Percentiles rank a stretch among this genome's conserved stretches.
These are phyloP conservation scores for Phasianus colchicus DNA, from an alignment of 2,113 vertebrate genomes.

Conservation along the genomic window DNA sequence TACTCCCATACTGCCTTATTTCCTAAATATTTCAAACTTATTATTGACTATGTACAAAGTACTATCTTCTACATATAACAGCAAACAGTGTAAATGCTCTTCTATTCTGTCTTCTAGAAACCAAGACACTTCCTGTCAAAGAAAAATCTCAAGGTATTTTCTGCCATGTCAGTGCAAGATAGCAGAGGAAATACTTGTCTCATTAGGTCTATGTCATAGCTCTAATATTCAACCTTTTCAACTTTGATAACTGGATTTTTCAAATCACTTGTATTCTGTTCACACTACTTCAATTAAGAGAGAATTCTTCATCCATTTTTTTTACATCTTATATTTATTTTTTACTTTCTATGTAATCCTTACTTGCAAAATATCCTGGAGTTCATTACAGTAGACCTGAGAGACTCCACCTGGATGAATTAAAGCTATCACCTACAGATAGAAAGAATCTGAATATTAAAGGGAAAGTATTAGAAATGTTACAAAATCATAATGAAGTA, in stretches of 20 bases:
- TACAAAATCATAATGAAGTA: not conserved
- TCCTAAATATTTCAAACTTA: not conserved
- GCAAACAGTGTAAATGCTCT: not conserved
- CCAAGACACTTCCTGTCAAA: not conserved
- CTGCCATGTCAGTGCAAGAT: not conserved
- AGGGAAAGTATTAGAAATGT: not conserved
- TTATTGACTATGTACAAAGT: not conserved
- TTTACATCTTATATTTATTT: not conserved
- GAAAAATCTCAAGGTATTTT: not conserved
- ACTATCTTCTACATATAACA: not conserved
- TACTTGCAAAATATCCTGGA: constrained; percentile 46
- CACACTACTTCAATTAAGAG: not conserved
- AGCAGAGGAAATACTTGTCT: not conserved
- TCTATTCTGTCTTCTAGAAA: not conserved
- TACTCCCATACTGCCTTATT: not conserved
- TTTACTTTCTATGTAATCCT: constrained; percentile 20
- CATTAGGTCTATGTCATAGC: not conserved
- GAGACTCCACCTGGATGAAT: not conserved
- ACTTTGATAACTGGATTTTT: not conserved
- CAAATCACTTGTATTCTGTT: not conserved
- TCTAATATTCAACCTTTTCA: not conserved
- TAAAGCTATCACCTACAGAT: not conserved
- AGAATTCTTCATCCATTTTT: constrained; percentile 28
- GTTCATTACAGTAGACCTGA: not conserved
- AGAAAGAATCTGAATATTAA: not conserved